phyloP scores from a whole-genome alignment of 1,140 invertebrate species.

The Formica selysi region DNA sequence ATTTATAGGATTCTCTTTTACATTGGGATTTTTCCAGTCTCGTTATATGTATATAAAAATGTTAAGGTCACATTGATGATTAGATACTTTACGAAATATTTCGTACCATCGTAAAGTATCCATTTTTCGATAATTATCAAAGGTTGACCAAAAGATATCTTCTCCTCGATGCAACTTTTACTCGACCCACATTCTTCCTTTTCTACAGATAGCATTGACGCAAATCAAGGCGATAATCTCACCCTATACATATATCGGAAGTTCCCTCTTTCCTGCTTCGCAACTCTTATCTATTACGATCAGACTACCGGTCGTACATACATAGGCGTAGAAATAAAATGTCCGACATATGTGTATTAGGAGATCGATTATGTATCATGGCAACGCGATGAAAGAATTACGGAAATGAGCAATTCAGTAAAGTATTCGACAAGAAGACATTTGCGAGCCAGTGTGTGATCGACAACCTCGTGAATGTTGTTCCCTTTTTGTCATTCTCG shows the following conservation, averaged over 20 bases:
- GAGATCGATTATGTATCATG: not conserved
- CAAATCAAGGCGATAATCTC: constrained; percentile 19
- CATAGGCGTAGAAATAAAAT: constrained; percentile 38
- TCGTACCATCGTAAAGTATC: not conserved
- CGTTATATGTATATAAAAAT: not conserved
- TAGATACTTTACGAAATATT: not conserved
- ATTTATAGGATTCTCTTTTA: not conserved
- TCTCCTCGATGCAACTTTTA: not conserved
- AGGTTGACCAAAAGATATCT: not conserved
- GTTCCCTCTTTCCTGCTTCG: not conserved
- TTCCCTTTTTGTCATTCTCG: not conserved
- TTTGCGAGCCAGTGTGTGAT: not conserved
- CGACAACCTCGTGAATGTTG: not conserved
- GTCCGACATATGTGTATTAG: not conserved
- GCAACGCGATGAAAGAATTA: not conserved
- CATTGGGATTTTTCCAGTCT: not conserved
- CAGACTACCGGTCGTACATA: not conserved
- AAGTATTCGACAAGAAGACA: not conserved
- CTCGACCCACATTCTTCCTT: not conserved
- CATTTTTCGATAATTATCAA: not conserved
- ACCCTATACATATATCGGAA: constrained; percentile 26
- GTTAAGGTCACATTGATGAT: not conserved
- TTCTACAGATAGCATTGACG: not conserved
- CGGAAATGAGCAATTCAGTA: not conserved
- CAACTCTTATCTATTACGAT: constrained; percentile 17